These are phyloP conservation scores for Idaea biselata DNA, from an alignment of 2,888 invertebrate species.

Conservation along the genomic window DNA sequence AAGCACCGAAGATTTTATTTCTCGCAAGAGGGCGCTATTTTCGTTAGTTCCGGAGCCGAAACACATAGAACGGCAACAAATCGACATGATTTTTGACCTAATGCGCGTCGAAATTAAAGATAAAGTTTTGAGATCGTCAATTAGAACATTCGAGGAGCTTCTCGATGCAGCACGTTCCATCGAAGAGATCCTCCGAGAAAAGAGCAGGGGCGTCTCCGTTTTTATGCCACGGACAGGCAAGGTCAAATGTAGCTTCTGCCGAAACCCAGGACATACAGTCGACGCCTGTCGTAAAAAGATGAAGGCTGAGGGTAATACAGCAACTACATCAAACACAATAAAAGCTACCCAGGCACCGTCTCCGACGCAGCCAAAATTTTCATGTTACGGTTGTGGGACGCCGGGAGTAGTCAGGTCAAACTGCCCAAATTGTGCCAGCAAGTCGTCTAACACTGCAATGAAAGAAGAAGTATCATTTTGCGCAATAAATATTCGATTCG, in stretches of 20 bases:
- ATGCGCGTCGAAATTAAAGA: not conserved
- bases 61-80: not conserved
- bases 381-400: not conserved
- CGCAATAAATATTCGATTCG: too few relatives aligned
- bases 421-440: constrained; percentile 6
- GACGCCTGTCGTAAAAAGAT: not conserved
- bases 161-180: not conserved
- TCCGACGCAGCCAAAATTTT: not conserved
- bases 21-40: not conserved
- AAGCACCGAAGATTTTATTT: too few relatives aligned
- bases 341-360: not conserved
- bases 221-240: too few relatives aligned
- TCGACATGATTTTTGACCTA: not conserved
- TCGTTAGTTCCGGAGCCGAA: not conserved
- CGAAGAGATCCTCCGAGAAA: too few relatives aligned
- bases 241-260: too few relatives aligned
- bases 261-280: too few relatives aligned
- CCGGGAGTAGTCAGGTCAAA: not conserved
- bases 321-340: not conserved
- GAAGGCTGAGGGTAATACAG: not conserved
- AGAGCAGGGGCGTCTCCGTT: too few relatives aligned
- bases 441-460: constrained; percentile 19
- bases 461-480: too few relatives aligned
- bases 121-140: not conserved
- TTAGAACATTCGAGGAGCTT: not conserved